These are phyloP conservation scores for Eristalis intricaria DNA, from an alignment of 2,888 invertebrate genomes.

Conservation along the genomic window DNA sequence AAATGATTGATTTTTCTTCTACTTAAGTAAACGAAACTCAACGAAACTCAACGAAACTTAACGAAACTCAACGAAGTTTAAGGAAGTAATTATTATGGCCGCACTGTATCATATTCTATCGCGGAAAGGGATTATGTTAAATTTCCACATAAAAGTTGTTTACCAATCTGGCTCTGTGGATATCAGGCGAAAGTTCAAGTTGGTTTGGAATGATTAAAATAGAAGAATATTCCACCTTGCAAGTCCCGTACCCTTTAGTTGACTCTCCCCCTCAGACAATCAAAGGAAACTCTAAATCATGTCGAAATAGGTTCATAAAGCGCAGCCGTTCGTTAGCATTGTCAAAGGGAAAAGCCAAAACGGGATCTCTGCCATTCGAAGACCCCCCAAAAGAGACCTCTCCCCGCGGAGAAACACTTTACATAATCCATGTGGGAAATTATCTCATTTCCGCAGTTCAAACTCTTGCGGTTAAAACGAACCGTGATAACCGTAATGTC, in stretches of 20 bases:
- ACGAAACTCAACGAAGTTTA: too few species aligned
- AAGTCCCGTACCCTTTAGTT: neutral
- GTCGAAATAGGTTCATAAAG: neutral
- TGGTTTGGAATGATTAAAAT: too few species aligned
- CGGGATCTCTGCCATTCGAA: neutral
- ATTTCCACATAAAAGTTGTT: too few species aligned
- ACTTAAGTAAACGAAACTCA: too few species aligned
- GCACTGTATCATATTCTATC: too few species aligned
- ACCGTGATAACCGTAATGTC: conserved; percentile 14
- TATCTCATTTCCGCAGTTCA: conserved; percentile 27
- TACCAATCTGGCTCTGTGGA: too few species aligned
- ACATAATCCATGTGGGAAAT: conserved; percentile 54
- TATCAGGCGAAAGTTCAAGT: too few species aligned
- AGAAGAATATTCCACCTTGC: too few species aligned
- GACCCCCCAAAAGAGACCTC: neutral
- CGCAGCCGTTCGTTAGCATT: neutral
- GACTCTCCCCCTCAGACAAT: neutral
- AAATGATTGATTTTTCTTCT: too few species aligned
- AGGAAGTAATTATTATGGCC: too few species aligned
- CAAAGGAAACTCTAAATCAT: neutral
- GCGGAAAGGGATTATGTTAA: too few species aligned
- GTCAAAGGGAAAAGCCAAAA: neutral
- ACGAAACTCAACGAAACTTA: too few species aligned
- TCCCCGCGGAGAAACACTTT: conserved; percentile 1
- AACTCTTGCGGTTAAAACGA: conserved; percentile 11